A percentile compares a stretch with the other conserved stretches of the same genome.
These are phyloP conservation scores for Trinectes maculatus DNA, from an alignment of 2,113 vertebrate genomes.

Conservation along the genomic window DNA sequence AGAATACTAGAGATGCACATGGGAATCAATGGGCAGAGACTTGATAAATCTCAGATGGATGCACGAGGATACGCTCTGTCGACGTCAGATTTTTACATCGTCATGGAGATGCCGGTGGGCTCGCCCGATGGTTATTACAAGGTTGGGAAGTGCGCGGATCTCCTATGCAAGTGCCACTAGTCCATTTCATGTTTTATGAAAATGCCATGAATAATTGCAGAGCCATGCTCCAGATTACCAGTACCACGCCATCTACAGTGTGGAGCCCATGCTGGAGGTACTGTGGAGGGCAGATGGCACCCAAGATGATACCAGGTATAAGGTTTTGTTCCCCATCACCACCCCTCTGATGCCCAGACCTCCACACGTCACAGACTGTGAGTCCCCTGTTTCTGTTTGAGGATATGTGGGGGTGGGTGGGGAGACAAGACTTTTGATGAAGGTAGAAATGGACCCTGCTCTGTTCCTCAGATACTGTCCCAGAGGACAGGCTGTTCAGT, in stretches of 20 bases:
- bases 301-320: constrained; percentile 73
- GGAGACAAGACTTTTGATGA: too few species aligned
- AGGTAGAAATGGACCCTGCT: too few species aligned
- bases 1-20: constrained; percentile 76
- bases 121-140: constrained; percentile 86
- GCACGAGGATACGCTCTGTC: constrained; percentile 74
- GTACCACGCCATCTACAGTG: constrained; percentile 72
- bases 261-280: constrained; percentile 82
- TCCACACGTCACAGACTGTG: constrained; percentile 56
- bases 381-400: background rate
- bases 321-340: constrained; percentile 78
- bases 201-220: constrained; percentile 63
- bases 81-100: constrained; percentile 66
- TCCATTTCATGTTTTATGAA: constrained; percentile 41
- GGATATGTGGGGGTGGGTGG: too few species aligned
- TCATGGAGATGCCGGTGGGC: constrained; percentile 83
- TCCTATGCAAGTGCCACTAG: background rate
- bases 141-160: constrained; percentile 62
- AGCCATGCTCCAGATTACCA: constrained; percentile 75
- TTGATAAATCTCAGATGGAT: constrained; percentile 76
- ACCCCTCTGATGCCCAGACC: constrained; percentile 69
- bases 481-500: constrained; percentile 68
- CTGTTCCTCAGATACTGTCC: constrained; percentile 65
- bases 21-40: constrained; percentile 80
- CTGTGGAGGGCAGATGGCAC: constrained; percentile 63